These are phyloP conservation scores for Zosterops lateralis DNA, from an alignment of 2,113 vertebrate species.

Conservation along the genomic window DNA sequence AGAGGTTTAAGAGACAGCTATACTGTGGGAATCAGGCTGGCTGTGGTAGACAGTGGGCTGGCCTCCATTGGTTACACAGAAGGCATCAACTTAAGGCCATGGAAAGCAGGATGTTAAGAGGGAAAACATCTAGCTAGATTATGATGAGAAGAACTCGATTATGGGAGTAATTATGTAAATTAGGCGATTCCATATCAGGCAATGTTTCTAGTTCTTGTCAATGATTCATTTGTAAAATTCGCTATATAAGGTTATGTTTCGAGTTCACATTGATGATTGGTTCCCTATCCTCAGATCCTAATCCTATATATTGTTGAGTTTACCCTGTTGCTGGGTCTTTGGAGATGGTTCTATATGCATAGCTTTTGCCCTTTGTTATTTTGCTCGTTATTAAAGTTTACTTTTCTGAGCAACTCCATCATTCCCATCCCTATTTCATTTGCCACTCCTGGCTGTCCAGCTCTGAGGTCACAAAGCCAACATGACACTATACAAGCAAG, in stretches of 20 bases:
- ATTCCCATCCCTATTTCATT: not conserved
- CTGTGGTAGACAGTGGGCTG: not conserved
- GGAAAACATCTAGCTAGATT: not conserved
- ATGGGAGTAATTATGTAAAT: not conserved
- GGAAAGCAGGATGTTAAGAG: not conserved
- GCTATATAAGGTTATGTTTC: not conserved
- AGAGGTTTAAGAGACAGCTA: not conserved
- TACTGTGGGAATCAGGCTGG: not conserved
- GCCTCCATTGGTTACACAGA: not conserved
- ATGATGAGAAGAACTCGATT: not conserved
- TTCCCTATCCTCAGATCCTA: not conserved
- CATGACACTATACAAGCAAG: not conserved
- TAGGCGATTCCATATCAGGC: not conserved
- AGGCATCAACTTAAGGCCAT: not conserved
- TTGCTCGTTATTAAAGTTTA: not conserved
- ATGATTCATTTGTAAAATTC: not conserved
- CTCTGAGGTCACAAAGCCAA: not conserved
- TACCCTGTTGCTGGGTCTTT: not conserved
- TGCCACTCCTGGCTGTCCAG: not conserved
- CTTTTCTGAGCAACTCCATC: not conserved
- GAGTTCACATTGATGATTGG: not conserved
- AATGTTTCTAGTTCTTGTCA: not conserved
- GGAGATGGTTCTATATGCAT: not conserved
- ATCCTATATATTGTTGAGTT: not conserved
- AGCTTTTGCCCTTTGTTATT: not conserved